A percentile compares a stretch with the other conserved stretches of the same genome.
These are phyloP conservation scores for Numenius arquata DNA, from an alignment of 2,113 vertebrate genomes.

Conservation along the genomic window DNA sequence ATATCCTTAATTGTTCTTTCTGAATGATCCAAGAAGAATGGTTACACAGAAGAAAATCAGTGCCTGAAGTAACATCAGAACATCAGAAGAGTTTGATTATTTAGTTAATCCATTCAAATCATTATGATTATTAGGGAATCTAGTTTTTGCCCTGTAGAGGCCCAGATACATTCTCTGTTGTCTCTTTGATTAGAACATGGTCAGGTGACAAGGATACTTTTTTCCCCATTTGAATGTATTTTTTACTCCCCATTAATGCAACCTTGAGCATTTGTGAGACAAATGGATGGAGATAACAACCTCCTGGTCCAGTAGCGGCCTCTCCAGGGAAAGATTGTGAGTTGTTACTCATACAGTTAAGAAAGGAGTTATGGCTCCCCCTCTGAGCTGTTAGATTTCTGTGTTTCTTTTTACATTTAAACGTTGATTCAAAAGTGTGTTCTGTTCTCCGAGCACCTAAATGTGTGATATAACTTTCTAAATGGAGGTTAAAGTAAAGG, in stretches of 20 bases:
- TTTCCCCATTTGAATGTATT: not conserved
- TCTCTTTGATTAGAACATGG: not conserved
- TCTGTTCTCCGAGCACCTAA: not conserved
- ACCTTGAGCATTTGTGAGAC: not conserved
- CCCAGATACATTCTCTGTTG: no score
- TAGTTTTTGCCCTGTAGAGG: not conserved
- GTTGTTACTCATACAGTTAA: not conserved
- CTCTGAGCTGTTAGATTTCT: not conserved
- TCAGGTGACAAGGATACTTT: not conserved
- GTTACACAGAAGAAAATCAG: not conserved
- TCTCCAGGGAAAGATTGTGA: not conserved
- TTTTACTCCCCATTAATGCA: not conserved
- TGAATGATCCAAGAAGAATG: not conserved
- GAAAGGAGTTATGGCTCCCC: not conserved
- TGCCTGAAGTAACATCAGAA: not conserved
- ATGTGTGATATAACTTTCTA: not conserved
- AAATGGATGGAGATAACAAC: not conserved
- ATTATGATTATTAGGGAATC: not conserved
- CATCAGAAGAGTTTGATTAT: not conserved
- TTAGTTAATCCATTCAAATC: not conserved
- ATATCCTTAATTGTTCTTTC: not conserved
- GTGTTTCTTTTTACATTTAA: not conserved
- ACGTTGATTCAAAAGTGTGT: not conserved
- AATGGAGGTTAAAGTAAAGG: not conserved
- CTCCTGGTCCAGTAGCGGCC: not conserved